A percentile compares a stretch with the other conserved stretches of the same genome.
These are phyloP conservation scores for Emys orbicularis DNA, from an alignment of 2,797 vertebrate species.

Conservation along the genomic window DNA sequence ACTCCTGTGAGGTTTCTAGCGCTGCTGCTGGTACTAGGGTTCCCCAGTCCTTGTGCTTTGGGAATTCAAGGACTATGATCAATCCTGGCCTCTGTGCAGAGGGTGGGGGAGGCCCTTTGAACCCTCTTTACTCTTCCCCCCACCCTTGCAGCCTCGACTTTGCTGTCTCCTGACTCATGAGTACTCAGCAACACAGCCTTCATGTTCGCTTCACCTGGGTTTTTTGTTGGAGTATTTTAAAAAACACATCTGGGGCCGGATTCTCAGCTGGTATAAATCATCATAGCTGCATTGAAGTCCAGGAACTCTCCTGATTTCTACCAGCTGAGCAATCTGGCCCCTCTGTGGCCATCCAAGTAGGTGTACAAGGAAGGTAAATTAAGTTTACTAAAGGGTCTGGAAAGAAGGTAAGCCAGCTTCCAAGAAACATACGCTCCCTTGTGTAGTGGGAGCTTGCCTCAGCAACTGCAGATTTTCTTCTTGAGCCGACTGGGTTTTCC, in stretches of 20 bases:
- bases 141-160: neutral
- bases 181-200: neutral
- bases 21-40: neutral
- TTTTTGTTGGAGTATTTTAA: neutral
- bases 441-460: neutral
- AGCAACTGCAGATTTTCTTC: neutral
- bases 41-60: neutral
- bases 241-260: neutral
- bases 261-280: neutral
- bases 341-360: neutral
- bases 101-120: neutral
- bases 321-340: neutral
- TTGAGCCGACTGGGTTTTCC: neutral
- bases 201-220: neutral
- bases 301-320: neutral
- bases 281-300: neutral
- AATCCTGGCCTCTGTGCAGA: too few species aligned
- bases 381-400: neutral
- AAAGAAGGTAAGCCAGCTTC: neutral
- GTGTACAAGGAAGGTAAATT: neutral
- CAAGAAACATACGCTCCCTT: neutral
- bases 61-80: neutral
- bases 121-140: neutral
- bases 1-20: neutral
- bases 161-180: neutral